Percentiles rank a stretch among this genome's conserved stretches.
These are phyloP conservation scores for Pseudorectes ferrugineus DNA, from an alignment of 2,113 vertebrate genomes.

Conservation along the genomic window DNA sequence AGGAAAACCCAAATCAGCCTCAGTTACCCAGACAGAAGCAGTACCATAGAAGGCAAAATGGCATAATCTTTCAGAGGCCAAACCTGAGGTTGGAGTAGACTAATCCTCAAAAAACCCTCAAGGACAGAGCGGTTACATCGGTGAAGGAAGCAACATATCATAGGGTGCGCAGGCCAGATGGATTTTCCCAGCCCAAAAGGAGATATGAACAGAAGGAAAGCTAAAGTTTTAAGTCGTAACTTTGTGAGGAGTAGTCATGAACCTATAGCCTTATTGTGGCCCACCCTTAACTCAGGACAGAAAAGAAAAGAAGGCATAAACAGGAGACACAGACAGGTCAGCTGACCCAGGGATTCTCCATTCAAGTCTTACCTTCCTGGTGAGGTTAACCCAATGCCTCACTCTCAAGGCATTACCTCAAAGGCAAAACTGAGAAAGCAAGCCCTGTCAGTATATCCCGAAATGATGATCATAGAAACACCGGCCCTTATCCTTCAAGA, in stretches of 20 bases:
- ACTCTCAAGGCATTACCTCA: background rate
- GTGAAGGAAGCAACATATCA: accelerated
- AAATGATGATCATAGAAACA: background rate
- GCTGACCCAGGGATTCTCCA: background rate
- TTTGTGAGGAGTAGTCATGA: background rate
- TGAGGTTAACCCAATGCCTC: background rate
- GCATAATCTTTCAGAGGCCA: background rate
- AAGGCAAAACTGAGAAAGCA: background rate
- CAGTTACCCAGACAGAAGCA: background rate
- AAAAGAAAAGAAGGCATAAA: background rate
- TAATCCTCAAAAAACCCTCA: background rate
- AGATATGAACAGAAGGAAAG: background rate
- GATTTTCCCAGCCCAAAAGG: background rate
- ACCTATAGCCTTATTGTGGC: background rate
- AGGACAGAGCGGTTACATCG: accelerated
- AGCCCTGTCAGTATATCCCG: background rate
- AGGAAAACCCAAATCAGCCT: background rate
- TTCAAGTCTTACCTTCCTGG: background rate
- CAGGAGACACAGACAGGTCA: background rate
- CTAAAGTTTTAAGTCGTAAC: background rate
- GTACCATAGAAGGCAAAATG: background rate
- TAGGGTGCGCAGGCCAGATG: background rate
- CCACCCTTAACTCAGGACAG: background rate
- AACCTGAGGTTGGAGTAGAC: background rate
- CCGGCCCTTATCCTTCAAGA: background rate